A percentile compares a stretch with the other conserved stretches of the same genome.
Conservation (phyloP, 2,888 invertebrate species). For the Hyposoter dolosus region DNA sequence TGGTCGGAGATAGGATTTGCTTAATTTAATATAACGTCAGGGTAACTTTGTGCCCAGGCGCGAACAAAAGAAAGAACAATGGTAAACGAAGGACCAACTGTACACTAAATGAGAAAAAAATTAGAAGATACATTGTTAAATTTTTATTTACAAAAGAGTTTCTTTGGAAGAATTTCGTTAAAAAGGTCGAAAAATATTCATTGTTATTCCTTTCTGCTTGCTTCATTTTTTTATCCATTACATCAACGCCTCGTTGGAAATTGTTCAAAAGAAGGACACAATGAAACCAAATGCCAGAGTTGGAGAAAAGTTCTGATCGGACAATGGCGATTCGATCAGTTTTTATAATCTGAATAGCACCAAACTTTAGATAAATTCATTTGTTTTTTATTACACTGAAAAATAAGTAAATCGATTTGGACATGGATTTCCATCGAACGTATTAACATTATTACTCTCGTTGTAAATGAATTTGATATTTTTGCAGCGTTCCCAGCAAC, state of each 20-base stretch:
- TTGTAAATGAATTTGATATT: not conserved
- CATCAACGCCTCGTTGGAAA: not conserved
- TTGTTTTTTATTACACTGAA: too few species aligned
- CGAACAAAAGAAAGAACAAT: slow-evolving; percentile 27
- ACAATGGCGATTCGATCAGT: not conserved
- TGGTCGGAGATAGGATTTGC: slow-evolving; percentile 37
- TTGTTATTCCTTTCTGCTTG: slow-evolving; percentile 18
- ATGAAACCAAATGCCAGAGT: not conserved
- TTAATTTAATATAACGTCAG: slow-evolving; percentile 37
- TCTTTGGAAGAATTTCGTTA: slow-evolving; percentile 26
- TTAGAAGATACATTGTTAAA: slow-evolving; percentile 32
- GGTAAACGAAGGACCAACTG: slow-evolving; percentile 8
- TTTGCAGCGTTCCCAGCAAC: not conserved
- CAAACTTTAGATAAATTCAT: not conserved
- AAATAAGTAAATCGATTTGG: not conserved
- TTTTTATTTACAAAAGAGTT: slow-evolving; percentile 34
- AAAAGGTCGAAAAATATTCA: slow-evolving; percentile 20
- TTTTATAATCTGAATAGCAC: not conserved
- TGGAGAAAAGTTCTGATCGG: not conserved
- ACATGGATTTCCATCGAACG: not conserved
- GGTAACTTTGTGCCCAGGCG: slow-evolving; percentile 33
- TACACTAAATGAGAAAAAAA: slow-evolving; percentile 7
- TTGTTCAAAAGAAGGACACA: not conserved
- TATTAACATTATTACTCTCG: not conserved
- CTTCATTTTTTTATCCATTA: not conserved